phyloP scores from a whole-genome alignment of 2,888 invertebrate genomes.

The Euzophera pinguis region DNA sequence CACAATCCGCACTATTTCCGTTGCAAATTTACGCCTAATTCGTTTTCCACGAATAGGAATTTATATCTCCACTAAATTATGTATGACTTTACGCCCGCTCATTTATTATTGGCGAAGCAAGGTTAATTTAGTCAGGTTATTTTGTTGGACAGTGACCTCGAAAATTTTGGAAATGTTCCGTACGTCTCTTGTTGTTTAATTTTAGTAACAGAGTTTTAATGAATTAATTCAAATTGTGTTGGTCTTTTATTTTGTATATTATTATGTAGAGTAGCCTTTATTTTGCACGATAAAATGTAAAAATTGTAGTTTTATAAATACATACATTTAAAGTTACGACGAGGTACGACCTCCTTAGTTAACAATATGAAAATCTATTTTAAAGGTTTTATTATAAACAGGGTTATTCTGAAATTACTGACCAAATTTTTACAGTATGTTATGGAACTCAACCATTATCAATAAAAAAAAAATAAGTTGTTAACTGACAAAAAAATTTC shows the following conservation, averaged over 20 bases:
- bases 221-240: not conserved
- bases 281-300: no score
- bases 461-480: no score
- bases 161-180: constrained; percentile 22
- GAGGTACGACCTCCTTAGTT: no score
- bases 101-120: constrained; percentile 40
- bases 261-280: no score
- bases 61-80: constrained; percentile 34
- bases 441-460: no score
- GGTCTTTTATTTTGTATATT: not conserved
- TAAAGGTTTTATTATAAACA: no score
- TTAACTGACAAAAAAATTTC: no score
- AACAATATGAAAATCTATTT: no score
- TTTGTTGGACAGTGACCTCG: constrained; percentile 13
- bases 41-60: constrained; percentile 20
- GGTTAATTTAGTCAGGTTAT: constrained; percentile 28
- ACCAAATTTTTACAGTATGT: no score
- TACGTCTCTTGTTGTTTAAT: constrained; percentile 5
- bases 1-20: not conserved
- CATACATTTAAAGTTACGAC: no score
- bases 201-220: not conserved
- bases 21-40: not conserved
- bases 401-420: no score
- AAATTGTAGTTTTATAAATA: no score
- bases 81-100: constrained; percentile 35